These are phyloP conservation scores for Eulimnadia texana DNA, from an alignment of 1,140 invertebrate genomes.

Conservation along the genomic window DNA sequence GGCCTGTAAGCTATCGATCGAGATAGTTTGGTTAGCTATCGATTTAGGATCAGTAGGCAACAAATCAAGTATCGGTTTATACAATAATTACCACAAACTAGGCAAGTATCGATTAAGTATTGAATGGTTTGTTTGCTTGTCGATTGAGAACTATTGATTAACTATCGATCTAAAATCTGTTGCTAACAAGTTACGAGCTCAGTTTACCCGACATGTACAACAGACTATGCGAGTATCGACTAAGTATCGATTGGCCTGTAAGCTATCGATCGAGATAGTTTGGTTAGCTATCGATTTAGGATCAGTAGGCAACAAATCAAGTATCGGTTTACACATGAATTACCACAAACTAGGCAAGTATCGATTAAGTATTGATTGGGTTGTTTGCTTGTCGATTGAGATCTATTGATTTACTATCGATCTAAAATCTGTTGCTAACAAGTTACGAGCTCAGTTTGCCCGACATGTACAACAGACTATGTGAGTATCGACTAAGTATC, in stretches of 20 bases:
- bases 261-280: not conserved
- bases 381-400: no score
- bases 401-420: no score
- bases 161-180: no score
- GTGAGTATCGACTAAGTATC: conserved; percentile 27
- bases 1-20: not conserved
- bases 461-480: conserved; percentile 92
- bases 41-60: not conserved
- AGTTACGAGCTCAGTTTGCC: conserved; percentile 89
- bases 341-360: not conserved
- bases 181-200: no score
- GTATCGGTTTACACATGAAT: not conserved
- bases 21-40: not conserved
- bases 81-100: not conserved
- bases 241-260: not conserved
- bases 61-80: not conserved
- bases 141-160: no score
- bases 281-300: not conserved
- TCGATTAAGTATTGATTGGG: no score
- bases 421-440: no score
- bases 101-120: no score
- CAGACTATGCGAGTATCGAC: conserved; percentile 57
- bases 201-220: conserved; percentile 93
- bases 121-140: no score
- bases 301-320: no score